phyloP scores from a whole-genome alignment of 2,888 invertebrate species.

The Teinopalpus imperialis region DNA sequence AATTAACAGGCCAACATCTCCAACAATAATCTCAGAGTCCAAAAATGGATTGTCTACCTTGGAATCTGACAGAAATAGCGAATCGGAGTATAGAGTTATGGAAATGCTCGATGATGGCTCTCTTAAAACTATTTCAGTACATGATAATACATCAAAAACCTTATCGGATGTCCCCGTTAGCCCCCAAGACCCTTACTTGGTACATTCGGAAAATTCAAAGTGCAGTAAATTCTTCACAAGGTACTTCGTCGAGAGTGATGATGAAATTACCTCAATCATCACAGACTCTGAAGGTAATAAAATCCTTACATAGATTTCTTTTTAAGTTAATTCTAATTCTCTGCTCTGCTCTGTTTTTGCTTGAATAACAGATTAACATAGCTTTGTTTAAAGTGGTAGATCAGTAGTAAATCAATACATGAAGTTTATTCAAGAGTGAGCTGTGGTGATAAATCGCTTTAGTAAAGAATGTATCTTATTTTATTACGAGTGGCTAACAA shows the following conservation, averaged over 20 bases:
- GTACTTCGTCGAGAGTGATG: conserved; percentile 86
- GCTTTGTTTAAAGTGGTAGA: too few species aligned
- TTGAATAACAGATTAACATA: too few species aligned
- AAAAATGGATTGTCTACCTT: conserved; percentile 51
- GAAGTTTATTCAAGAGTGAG: too few species aligned
- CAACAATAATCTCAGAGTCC: conserved; percentile 48
- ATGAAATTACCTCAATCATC: conserved; percentile 86
- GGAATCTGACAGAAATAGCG: conserved; percentile 67
- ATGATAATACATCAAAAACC: conserved; percentile 76
- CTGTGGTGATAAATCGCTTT: too few species aligned
- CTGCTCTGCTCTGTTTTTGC: too few species aligned
- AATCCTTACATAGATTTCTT: too few species aligned
- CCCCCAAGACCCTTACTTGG: conserved; percentile 73
- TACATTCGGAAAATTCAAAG: conserved; percentile 78
- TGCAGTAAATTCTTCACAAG: conserved; percentile 86
- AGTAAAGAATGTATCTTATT: too few species aligned
- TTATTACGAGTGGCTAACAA: too few species aligned
- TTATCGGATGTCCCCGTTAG: conserved; percentile 71
- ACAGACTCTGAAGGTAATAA: conserved; percentile 87
- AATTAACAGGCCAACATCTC: conserved; percentile 62
- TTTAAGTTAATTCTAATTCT: too few species aligned
- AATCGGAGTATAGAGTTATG: conserved; percentile 73
- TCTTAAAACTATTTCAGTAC: conserved; percentile 72
- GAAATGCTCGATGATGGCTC: conserved; percentile 79
- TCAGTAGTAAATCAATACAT: too few species aligned